Conservation (phyloP, 2,797 vertebrate species). For the Yasuhikotakia modesta region DNA sequence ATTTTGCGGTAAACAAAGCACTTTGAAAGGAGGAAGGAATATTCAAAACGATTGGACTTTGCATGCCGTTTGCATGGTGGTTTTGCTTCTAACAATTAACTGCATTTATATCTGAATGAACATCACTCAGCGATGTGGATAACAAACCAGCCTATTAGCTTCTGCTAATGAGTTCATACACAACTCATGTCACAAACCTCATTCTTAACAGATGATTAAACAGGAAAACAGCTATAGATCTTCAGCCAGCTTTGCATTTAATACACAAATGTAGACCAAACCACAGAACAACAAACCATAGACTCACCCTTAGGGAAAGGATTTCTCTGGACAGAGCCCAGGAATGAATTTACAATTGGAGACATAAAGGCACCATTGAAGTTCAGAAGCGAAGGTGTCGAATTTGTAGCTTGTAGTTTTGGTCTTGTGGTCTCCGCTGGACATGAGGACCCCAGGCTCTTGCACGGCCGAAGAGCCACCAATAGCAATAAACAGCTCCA, state of each 20-base stretch:
- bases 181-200: neutral
- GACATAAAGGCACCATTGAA: slow-evolving; percentile 65
- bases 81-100: slow-evolving; percentile 31
- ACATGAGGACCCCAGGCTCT: slow-evolving; percentile 57
- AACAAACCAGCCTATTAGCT: slow-evolving; percentile 13
- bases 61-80: slow-evolving; percentile 13
- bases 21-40: neutral
- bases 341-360: slow-evolving; percentile 77
- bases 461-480: slow-evolving; percentile 57
- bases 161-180: slow-evolving; percentile 6
- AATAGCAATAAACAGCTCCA: slow-evolving; percentile 48
- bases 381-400: neutral
- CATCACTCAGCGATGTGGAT: slow-evolving; percentile 1
- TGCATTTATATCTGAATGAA: slow-evolving; percentile 10
- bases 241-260: neutral
- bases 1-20: slow-evolving; percentile 30
- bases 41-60: slow-evolving; percentile 28
- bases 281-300: neutral
- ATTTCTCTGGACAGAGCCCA: slow-evolving; percentile 80
- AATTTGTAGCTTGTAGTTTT: slow-evolving; percentile 59
- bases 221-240: neutral
- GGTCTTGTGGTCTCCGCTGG: slow-evolving; percentile 6
- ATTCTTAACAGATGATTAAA: neutral
- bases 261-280: neutral
- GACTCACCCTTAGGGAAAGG: slow-evolving; percentile 81